Evolutionary conservation across 2,888 invertebrate species (phyloP).

Genomic region (Epistrophe eligans): DNA sequence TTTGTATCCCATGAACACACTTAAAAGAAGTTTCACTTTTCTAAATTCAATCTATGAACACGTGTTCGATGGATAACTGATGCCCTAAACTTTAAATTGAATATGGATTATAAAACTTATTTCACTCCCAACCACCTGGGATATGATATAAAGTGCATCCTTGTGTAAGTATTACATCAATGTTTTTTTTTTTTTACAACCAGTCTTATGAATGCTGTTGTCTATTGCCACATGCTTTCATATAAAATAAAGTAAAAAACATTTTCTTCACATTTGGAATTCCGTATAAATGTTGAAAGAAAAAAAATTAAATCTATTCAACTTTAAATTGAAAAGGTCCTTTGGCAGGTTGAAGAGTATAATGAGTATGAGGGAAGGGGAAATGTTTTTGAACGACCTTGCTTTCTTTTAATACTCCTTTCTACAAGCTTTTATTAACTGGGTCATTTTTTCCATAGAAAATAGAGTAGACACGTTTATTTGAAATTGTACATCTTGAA

Average conservation of each 20-base stretch:
- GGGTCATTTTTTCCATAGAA: slow-evolving; percentile 21
- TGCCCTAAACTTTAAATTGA: neutral
- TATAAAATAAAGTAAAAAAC: neutral
- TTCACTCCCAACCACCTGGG: neutral
- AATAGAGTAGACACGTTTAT: slow-evolving; percentile 30
- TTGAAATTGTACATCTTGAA: slow-evolving; percentile 42
- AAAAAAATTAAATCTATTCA: slow-evolving; percentile 35
- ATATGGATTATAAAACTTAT: neutral
- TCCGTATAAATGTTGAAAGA: neutral
- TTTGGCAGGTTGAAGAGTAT: neutral
- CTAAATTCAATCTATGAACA: neutral
- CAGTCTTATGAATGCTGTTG: neutral
- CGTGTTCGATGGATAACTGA: neutral
- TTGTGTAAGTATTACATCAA: neutral
- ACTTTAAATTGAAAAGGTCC: slow-evolving; percentile 51
- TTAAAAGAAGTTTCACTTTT: no score
- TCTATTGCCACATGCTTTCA: neutral
- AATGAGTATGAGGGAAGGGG: neutral
- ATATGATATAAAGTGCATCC: neutral
- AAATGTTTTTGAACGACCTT: neutral
- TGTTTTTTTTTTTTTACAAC: neutral
- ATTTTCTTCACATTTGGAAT: slow-evolving; percentile 8
- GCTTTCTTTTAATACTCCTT: neutral
- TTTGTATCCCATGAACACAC: no score
- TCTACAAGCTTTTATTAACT: slow-evolving; percentile 11